Conservation (phyloP, 2,113 vertebrate genomes). For the Spea bombifrons region DNA sequence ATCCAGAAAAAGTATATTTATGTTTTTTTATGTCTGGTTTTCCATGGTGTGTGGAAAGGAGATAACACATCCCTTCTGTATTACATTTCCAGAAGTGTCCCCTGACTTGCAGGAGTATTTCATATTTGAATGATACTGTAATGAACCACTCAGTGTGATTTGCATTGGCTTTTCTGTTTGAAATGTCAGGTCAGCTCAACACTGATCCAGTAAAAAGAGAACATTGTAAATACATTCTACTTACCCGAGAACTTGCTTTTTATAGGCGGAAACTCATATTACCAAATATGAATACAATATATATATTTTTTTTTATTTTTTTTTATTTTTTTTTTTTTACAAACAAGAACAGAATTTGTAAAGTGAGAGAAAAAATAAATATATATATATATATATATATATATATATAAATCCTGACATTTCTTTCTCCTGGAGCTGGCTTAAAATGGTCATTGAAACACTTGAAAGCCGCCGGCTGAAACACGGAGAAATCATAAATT, state of each 20-base stretch:
- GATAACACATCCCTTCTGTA: slow-evolving; percentile 43
- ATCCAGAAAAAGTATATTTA: slow-evolving; percentile 30
- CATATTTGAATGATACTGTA: slow-evolving; percentile 40
- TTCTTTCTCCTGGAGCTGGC: too few relatives aligned
- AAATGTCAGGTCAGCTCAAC: slow-evolving; percentile 39
- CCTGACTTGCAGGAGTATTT: slow-evolving; percentile 42
- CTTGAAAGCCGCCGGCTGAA: too few relatives aligned
- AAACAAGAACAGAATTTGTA: too few relatives aligned
- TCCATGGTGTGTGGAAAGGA: slow-evolving; percentile 33
- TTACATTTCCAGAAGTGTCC: slow-evolving; percentile 38
- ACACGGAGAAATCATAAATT: too few relatives aligned
- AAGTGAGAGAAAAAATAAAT: not conserved
- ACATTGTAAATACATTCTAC: not conserved
- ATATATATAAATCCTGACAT: too few relatives aligned
- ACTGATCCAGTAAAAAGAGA: slow-evolving; percentile 17
- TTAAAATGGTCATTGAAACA: too few relatives aligned
- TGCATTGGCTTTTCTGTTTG: slow-evolving; percentile 34
- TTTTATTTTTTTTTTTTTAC: too few relatives aligned
- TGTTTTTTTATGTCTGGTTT: slow-evolving; percentile 30
- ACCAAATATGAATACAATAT: not conserved
- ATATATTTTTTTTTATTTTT: too few relatives aligned
- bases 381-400: too few relatives aligned
- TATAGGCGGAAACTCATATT: not conserved
- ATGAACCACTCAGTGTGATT: slow-evolving; percentile 36
- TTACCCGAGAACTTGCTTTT: not conserved